These are phyloP conservation scores for Latrodectus geometricus DNA, from an alignment of 1,140 invertebrate species.

Conservation along the genomic window DNA sequence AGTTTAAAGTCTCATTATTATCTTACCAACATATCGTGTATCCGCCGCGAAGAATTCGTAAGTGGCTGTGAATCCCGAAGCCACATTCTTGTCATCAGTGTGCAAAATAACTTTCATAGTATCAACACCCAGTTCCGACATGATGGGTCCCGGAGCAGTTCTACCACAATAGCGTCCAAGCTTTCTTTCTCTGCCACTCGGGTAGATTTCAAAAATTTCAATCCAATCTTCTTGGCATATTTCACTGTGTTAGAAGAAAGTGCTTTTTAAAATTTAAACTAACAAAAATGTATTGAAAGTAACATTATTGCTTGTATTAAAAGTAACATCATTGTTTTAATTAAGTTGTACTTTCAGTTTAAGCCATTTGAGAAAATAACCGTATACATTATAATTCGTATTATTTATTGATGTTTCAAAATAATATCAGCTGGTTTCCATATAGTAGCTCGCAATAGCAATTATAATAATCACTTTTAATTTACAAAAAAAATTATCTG, in stretches of 20 bases:
- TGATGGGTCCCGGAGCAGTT: conserved; percentile 87
- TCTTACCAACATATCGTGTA: conserved; percentile 42
- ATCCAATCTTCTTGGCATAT: conserved; percentile 82
- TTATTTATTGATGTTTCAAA: too few species aligned
- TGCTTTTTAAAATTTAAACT: not conserved
- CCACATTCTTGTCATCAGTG: conserved; percentile 84
- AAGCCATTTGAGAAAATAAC: too few species aligned
- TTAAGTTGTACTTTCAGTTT: too few species aligned
- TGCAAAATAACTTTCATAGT: conserved; percentile 86
- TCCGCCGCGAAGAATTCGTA: conserved; percentile 82
- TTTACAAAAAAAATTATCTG: too few species aligned
- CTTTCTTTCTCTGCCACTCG: conserved; percentile 81
- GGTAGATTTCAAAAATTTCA: conserved; percentile 87
- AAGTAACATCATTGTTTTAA: too few species aligned
- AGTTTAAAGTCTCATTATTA: not conserved
- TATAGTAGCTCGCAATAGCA: too few species aligned
- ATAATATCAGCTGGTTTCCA: too few species aligned
- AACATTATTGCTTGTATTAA: not conserved
- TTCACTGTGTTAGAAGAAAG: conserved; percentile 20
- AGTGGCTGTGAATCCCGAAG: conserved; percentile 88
- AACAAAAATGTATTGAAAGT: not conserved
- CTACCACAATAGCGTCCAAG: conserved; percentile 79
- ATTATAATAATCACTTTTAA: too few species aligned
- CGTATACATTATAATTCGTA: too few species aligned
- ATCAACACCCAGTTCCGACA: conserved; percentile 85